These are phyloP conservation scores for Coreius guichenoti DNA, from an alignment of 2,797 vertebrate species.

Conservation along the genomic window DNA sequence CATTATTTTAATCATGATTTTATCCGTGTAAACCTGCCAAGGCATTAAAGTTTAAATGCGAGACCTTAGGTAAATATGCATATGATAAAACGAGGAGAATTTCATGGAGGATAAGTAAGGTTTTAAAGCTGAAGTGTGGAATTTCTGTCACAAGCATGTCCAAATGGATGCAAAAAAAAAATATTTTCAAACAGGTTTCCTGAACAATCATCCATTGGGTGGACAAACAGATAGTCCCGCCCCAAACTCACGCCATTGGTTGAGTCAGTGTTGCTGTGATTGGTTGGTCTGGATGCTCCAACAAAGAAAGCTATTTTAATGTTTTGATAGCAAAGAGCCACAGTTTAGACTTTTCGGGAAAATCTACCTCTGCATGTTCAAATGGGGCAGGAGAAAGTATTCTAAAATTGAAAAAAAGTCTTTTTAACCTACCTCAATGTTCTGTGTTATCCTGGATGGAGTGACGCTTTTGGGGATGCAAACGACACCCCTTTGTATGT, in stretches of 20 bases:
- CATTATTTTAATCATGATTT: neutral
- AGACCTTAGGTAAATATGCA: neutral
- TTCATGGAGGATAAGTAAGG: neutral
- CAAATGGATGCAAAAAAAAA: neutral
- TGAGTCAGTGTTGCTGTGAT: neutral
- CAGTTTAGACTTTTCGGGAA: neutral
- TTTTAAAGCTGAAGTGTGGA: neutral
- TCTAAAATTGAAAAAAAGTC: neutral
- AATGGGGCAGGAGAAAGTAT: too few relatives aligned
- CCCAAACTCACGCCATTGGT: neutral
- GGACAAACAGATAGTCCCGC: too few relatives aligned
- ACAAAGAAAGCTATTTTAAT: neutral
- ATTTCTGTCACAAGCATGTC: neutral
- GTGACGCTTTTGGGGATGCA: conserved; percentile 81
- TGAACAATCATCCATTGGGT: neutral
- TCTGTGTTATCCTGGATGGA: conserved; percentile 77
- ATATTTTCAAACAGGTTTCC: neutral
- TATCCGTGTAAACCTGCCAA: neutral
- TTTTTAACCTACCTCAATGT: conserved; percentile 64
- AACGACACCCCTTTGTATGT: conserved; percentile 75
- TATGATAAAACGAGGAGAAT: neutral
- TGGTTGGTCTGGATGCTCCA: neutral
- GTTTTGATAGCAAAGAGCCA: neutral
- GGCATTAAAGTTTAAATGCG: neutral
- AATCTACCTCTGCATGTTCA: neutral